Percentiles rank a stretch among this genome's conserved stretches.
phyloP scores from a whole-genome alignment of 1,140 invertebrate genomes.

The Ganaspis sp. region DNA sequence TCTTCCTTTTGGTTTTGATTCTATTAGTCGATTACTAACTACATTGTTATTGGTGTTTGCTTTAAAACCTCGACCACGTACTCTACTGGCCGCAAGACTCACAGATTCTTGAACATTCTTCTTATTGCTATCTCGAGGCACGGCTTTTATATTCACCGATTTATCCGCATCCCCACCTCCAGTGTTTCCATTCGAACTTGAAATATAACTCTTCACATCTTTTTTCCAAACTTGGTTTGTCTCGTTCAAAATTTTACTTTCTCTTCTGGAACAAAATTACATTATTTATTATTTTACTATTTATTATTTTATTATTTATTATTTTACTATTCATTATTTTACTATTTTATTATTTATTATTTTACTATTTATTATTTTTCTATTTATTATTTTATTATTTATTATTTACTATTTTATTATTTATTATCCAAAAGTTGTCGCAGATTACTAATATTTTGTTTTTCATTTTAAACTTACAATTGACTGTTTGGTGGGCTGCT shows the following conservation, averaged over 20 bases:
- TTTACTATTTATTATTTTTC: not conserved
- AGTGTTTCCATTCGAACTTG: conserved; percentile 65
- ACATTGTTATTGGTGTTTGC: conserved; percentile 70
- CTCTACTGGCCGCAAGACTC: conserved; percentile 62
- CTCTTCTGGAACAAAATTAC: conserved; percentile 60
- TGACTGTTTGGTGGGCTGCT: conserved; percentile 50
- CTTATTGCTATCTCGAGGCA: conserved; percentile 66
- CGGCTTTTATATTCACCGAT: conserved; percentile 54
- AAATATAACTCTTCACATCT: conserved; percentile 61
- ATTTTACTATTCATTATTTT: too few species aligned
- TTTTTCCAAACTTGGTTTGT: conserved; percentile 69
- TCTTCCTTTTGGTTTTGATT: conserved; percentile 72
- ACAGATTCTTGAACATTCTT: conserved; percentile 63
- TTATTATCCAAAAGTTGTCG: too few species aligned
- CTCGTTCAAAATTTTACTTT: conserved; percentile 68
- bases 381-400: not conserved
- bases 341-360: conserved; percentile 32
- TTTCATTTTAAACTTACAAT: conserved; percentile 54
- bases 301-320: too few species aligned
- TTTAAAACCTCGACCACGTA: conserved; percentile 71
- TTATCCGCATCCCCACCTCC: conserved; percentile 61
- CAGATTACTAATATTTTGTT: too few species aligned
- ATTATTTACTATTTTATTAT: not conserved
- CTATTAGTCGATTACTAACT: conserved; percentile 66
- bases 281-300: conserved; percentile 1